Evolutionary conservation across 2,888 invertebrate species (phyloP).

Genomic region (Volucella inanis): DNA sequence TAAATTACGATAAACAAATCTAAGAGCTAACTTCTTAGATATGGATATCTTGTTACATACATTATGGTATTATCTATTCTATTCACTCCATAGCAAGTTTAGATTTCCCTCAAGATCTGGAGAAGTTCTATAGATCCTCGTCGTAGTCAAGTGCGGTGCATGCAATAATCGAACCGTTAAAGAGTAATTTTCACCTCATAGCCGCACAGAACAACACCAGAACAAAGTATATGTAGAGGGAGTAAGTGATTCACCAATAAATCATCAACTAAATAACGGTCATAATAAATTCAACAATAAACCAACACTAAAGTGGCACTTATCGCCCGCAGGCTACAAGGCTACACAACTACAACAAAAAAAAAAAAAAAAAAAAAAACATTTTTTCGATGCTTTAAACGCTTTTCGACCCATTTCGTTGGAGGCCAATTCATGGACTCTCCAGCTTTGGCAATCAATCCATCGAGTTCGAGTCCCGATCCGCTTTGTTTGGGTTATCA

Average conservation of each 20-base stretch:
- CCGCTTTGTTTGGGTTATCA: conserved; percentile 60
- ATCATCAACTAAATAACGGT: conserved; percentile 72
- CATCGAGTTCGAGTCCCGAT: conserved; percentile 27
- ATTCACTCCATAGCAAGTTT: not conserved
- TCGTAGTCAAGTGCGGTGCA: conserved; percentile 32
- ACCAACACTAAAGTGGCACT: conserved; percentile 75
- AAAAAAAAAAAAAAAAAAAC: too few species aligned
- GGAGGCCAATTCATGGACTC: conserved; percentile 3
- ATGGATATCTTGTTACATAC: not conserved
- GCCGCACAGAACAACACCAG: not conserved
- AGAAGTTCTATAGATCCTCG: not conserved
- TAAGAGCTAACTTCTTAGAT: not conserved
- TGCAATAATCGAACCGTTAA: conserved; percentile 51
- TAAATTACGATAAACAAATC: conserved; percentile 61
- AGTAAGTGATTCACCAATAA: conserved; percentile 65
- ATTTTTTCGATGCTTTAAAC: conserved; percentile 17
- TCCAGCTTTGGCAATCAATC: conserved; percentile 44
- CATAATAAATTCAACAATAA: conserved; percentile 73
- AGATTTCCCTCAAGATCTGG: not conserved
- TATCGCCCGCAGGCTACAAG: conserved; percentile 60
- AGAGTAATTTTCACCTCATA: conserved; percentile 71
- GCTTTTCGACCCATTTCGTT: conserved; percentile 45
- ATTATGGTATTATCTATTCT: not conserved
- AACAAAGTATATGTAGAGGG: not conserved
- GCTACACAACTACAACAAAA: conserved; percentile 34